Conservation (phyloP, 2,888 invertebrate genomes). For the Acanthacorydalis orientalis region DNA sequence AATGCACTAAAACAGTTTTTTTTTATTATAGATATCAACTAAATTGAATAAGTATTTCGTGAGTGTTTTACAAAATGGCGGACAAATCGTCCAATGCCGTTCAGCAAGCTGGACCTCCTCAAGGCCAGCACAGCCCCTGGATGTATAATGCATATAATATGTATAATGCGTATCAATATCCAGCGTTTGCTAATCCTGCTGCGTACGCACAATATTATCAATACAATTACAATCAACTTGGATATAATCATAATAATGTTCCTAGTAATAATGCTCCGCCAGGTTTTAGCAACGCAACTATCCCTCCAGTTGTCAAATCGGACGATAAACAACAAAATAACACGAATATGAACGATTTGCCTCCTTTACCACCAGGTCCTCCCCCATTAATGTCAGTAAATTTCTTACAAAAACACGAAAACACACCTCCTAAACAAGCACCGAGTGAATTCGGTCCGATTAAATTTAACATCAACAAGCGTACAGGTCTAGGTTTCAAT, state of each 20-base stretch:
- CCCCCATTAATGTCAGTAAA: slow-evolving; percentile 22
- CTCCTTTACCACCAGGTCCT: slow-evolving; percentile 42
- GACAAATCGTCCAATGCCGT: slow-evolving; percentile 3
- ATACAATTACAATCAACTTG: slow-evolving; percentile 31
- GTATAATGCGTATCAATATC: slow-evolving; percentile 4
- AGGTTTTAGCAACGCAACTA: slow-evolving; percentile 28
- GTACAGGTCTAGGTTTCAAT: slow-evolving; percentile 20
- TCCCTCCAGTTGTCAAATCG: slow-evolving; percentile 12
- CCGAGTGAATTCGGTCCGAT: slow-evolving; percentile 29
- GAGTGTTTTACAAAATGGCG: not conserved
- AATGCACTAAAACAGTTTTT: too few species aligned
- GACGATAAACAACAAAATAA: slow-evolving; percentile 13
- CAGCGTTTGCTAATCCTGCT: not conserved
- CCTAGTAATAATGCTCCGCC: slow-evolving; percentile 26
- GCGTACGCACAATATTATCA: slow-evolving; percentile 32
- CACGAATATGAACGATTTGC: slow-evolving; percentile 19
- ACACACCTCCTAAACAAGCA: slow-evolving; percentile 20
- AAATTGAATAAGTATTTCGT: too few species aligned
- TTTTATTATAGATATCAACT: too few species aligned
- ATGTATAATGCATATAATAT: slow-evolving; percentile 3
- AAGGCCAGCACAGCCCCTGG: slow-evolving; percentile 1
- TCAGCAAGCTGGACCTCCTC: slow-evolving; percentile 1
- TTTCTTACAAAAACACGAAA: slow-evolving; percentile 23
- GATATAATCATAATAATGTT: slow-evolving; percentile 14
- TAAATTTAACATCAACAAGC: slow-evolving; percentile 33